Evolutionary conservation across 2,888 invertebrate genomes (phyloP).

Genomic region (Caenorhabditis angaria): DNA sequence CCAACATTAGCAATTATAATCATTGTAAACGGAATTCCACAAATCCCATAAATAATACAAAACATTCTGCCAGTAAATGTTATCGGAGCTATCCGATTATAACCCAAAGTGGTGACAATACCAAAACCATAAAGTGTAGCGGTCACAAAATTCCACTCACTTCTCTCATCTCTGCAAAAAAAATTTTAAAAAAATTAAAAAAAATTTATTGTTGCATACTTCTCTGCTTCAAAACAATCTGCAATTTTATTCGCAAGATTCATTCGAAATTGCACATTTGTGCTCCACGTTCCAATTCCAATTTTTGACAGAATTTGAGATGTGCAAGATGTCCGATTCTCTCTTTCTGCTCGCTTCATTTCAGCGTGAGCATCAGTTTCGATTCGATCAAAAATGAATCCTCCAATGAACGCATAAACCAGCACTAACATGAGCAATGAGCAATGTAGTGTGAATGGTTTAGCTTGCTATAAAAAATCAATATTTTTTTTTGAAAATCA

Average conservation of each 20-base stretch:
- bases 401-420: slow-evolving; percentile 66
- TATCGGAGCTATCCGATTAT: slow-evolving; percentile 71
- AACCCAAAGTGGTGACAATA: slow-evolving; percentile 70
- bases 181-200: not conserved
- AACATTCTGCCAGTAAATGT: slow-evolving; percentile 68
- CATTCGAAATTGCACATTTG: slow-evolving; percentile 10
- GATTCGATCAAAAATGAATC: slow-evolving; percentile 65
- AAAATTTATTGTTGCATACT: slow-evolving; percentile 10
- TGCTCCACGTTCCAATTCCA: not conserved
- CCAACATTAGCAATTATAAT: slow-evolving; percentile 72
- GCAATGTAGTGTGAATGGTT: slow-evolving; percentile 69
- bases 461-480: slow-evolving; percentile 59
- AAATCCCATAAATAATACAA: slow-evolving; percentile 69
- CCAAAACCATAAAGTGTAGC: slow-evolving; percentile 71
- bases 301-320: slow-evolving; percentile 26
- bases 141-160: slow-evolving; percentile 68
- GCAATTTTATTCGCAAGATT: slow-evolving; percentile 30
- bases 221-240: slow-evolving; percentile 49
- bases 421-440: slow-evolving; percentile 64
- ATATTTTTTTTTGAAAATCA: not conserved
- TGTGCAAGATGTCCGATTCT: slow-evolving; percentile 48
- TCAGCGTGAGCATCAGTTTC: slow-evolving; percentile 62
- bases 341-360: slow-evolving; percentile 45
- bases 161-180: slow-evolving; percentile 46
- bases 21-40: slow-evolving; percentile 71